Evolutionary conservation across 2,797 vertebrate species (phyloP).

Genomic region (Arctocebus calabarensis): DNA sequence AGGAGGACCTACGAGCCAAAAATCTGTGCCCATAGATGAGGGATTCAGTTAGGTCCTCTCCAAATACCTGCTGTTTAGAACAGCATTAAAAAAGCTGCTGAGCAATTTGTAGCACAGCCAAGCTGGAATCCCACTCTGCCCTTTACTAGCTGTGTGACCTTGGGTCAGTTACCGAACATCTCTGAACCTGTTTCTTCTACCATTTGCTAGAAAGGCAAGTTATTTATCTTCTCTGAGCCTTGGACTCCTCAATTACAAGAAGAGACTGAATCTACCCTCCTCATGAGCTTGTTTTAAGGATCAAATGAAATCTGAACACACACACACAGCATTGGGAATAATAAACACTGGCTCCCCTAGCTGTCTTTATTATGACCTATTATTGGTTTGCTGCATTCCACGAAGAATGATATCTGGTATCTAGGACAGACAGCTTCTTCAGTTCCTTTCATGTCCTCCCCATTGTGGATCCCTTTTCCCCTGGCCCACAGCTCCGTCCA

Average conservation of each 20-base stretch:
- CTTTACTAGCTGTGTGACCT: background rate
- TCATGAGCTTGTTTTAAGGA: background rate
- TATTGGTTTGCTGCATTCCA: background rate
- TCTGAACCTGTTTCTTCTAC: background rate
- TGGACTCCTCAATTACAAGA: background rate
- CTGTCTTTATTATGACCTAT: background rate
- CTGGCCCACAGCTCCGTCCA: background rate
- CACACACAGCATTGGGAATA: background rate
- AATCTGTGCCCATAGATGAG: background rate
- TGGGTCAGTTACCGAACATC: background rate
- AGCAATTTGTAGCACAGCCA: background rate
- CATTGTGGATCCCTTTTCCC: background rate
- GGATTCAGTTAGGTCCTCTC: background rate
- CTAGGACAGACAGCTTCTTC: background rate
- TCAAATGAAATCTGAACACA: background rate
- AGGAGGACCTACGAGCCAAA: background rate
- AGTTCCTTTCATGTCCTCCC: background rate
- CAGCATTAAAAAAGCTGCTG: background rate
- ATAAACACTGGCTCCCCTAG: background rate
- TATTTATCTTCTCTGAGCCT: background rate
- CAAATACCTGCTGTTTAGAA: background rate
- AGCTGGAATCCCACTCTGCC: background rate
- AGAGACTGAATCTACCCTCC: background rate
- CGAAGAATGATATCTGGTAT: background rate
- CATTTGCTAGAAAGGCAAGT: background rate